Base-by-base conservation (phyloP, 2,888 invertebrate species). In the Cantharis flavilabris region DNA sequence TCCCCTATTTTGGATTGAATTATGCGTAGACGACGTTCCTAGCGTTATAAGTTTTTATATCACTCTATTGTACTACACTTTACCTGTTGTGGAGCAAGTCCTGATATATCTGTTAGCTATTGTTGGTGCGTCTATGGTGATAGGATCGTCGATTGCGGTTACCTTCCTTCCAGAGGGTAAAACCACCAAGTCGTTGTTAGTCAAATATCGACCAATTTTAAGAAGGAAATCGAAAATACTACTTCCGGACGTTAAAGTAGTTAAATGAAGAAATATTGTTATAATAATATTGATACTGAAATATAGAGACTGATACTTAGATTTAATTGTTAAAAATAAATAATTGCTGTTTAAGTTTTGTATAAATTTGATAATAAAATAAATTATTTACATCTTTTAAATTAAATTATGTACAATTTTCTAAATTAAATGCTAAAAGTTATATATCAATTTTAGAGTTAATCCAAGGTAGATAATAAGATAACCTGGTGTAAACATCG, bases 401-500 rank as follows among this genome's bases (percentile, higher is more conserved):
- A 9, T 26, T 26, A 26, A 26, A 26, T 26, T 67, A 67, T 67
- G 7, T 67, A 67, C 65, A 67, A 67, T 67, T 67, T 67, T 67
- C 65, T 67, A 67, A 62, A 18, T n/a, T 23, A 63, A 71, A 62
- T n/a, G 9, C 5, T 30, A 67, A 16, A 3, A 18, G 49, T 14
- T 20, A 20, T 28, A 28, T 16, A 62, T 69, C 62, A 30, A 85
- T 87, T 80, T 88, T 89, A 30, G 88, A 83, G 77, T 84, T 88
- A 77, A 97, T 96, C 97, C 97, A 97, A 26, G 94, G 92, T 70
- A 96, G 90, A 85, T 97, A 97, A 86, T 95, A 94, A 0, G 94
- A 94, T 9, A 96, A 92, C 84, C 94, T 92, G 0, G 96, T 96
- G 86, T 96, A 97, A 1, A 97, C 96, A 84, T 97, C 97, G 0